phyloP scores from a whole-genome alignment of 2,113 vertebrate genomes.

The Rhynchomys soricoides region DNA sequence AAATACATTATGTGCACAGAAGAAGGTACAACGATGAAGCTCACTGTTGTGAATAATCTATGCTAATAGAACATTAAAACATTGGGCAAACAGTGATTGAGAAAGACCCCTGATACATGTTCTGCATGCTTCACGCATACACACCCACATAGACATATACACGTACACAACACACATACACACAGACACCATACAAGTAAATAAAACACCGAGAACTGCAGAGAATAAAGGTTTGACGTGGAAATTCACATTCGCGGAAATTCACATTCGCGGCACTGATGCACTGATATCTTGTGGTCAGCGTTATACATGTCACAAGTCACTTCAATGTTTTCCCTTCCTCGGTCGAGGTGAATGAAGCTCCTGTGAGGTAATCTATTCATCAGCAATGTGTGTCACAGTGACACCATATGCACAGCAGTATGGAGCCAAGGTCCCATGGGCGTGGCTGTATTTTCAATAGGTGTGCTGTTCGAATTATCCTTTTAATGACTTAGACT shows the following conservation, averaged over 20 bases:
- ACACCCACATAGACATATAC: background rate
- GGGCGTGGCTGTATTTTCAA: conserved; percentile 32
- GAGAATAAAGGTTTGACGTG: conserved; percentile 31
- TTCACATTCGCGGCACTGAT: background rate
- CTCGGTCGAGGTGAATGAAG: background rate
- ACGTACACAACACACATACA: background rate
- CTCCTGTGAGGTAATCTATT: background rate
- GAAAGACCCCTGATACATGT: background rate
- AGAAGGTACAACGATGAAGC: too few relatives aligned
- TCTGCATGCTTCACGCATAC: background rate
- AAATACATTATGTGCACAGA: background rate
- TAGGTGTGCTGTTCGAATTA: background rate
- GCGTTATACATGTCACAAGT: background rate
- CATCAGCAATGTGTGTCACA: background rate
- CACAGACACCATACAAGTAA: background rate
- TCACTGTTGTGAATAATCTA: background rate
- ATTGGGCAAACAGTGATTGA: background rate
- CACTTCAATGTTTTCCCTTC: background rate
- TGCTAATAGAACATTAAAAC: background rate
- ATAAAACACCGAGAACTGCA: background rate
- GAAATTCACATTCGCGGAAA: background rate
- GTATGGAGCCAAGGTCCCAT: background rate
- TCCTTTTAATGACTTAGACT: background rate
- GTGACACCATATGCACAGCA: background rate
- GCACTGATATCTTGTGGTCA: background rate